These are phyloP conservation scores for Pemphredon lugubris DNA, from an alignment of 2,888 invertebrate genomes.

Conservation along the genomic window DNA sequence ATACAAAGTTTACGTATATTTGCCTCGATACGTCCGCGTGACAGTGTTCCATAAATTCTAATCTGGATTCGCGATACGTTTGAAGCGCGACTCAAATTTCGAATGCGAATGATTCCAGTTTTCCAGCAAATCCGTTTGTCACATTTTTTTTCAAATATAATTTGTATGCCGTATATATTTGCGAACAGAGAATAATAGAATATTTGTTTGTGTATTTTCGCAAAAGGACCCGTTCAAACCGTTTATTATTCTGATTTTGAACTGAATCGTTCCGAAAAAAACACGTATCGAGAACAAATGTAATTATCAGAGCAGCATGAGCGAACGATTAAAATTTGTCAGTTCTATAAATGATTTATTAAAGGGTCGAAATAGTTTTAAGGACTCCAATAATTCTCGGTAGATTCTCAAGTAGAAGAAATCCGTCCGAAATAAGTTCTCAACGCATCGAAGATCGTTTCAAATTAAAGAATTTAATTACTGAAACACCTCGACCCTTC, in stretches of 20 bases:
- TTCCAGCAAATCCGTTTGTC: slow-evolving; percentile 2
- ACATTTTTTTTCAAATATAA: slow-evolving; percentile 5
- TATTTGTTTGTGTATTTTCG: too few relatives aligned
- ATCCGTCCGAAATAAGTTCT: slow-evolving; percentile 5
- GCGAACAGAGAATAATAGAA: not conserved
- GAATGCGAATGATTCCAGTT: not conserved
- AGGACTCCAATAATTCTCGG: slow-evolving; percentile 25
- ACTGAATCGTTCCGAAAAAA: not conserved
- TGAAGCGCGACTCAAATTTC: not conserved
- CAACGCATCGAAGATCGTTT: slow-evolving; percentile 2
- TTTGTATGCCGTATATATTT: not conserved
- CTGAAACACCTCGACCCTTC: slow-evolving; percentile 58
- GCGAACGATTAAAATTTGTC: slow-evolving; percentile 44
- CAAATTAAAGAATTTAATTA: slow-evolving; percentile 3
- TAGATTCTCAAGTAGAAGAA: slow-evolving; percentile 4
- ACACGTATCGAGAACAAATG: slow-evolving; percentile 24
- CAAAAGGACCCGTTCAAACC: too few relatives aligned
- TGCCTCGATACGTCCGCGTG: slow-evolving; percentile 21
- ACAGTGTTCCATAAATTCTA: slow-evolving; percentile 22
- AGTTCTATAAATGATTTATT: slow-evolving; percentile 25
- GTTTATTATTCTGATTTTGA: slow-evolving; percentile 4
- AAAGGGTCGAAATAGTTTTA: slow-evolving; percentile 48
- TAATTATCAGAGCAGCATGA: slow-evolving; percentile 25
- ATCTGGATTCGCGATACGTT: slow-evolving; percentile 21
- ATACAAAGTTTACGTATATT: slow-evolving; percentile 53